Evolutionary conservation across 1,140 invertebrate species (phyloP).

Genomic region (Brachionus koreanus): DNA sequence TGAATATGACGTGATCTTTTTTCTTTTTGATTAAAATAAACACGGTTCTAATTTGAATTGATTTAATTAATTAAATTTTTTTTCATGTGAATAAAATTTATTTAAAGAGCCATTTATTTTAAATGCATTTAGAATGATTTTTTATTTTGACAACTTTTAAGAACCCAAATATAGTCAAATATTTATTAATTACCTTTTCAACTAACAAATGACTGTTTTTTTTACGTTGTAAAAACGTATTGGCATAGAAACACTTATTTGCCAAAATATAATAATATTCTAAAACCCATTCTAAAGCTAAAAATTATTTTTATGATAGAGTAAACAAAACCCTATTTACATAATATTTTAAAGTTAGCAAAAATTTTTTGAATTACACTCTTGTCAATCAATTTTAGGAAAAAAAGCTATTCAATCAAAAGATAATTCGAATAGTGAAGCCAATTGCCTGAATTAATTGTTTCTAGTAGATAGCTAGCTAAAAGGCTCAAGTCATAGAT

Average conservation of each 20-base stretch:
- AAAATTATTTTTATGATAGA: neutral
- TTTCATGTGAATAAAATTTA: neutral
- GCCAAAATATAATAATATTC: neutral
- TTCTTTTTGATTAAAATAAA: neutral
- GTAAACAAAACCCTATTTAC: neutral
- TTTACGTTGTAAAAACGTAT: neutral
- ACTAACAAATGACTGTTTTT: neutral
- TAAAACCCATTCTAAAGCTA: neutral
- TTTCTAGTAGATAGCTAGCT: neutral
- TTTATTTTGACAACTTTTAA: neutral
- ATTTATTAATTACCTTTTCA: neutral
- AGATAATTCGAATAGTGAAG: neutral
- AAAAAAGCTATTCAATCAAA: neutral
- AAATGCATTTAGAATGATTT: too few relatives aligned
- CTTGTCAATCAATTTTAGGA: neutral
- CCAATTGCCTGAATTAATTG: neutral
- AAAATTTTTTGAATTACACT: neutral
- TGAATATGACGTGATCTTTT: neutral
- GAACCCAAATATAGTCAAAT: neutral
- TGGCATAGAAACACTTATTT: neutral
- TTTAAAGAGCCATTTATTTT: neutral
- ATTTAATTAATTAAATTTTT: neutral
- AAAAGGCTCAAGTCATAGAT: neutral
- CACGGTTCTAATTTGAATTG: neutral
- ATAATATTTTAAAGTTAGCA: neutral